Evolutionary conservation across 2,113 vertebrate genomes (phyloP), one percentile per base, ranked within the genome.

Genomic region (Psephotus haematonotus): DNA sequence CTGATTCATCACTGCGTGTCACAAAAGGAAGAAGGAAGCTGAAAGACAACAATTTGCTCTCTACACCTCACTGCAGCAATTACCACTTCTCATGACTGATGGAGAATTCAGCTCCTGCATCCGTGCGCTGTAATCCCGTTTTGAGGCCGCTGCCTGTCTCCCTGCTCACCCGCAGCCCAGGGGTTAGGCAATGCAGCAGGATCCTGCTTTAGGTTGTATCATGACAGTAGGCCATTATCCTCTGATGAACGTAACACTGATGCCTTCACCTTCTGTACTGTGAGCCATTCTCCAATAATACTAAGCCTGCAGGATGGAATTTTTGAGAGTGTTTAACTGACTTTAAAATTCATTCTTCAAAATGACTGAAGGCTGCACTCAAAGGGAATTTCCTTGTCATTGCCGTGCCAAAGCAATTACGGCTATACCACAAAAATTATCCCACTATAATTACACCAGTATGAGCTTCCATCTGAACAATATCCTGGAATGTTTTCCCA

Each of bases 151-250:
- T 17, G 1, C 11, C 19, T 17, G 1, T 14, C 14, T 27, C n/a
- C 31, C n/a, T 28, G 35, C 44, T 47, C 77, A 46, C 19, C 63
- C 75, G 7, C 41, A 91, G 57, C 52, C 57, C 65, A 15, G 27
- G 46, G 7, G 4, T 19, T 1, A 0, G 41, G 24, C 0, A 0
- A 3, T 17, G 31, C 43, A 17, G 43, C 39, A 47, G 37, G 29
- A 65, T 31, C 59, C n/a, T 46, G 44, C 49, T 87, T 27, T 25
- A 29, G 29, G 19, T 27, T 50, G 13, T 39, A 31, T 20, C 0
- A 0, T 13, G 33, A 3, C 37, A 63, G 16, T 4, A 39, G 13
- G 22, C 27, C 57, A 6, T n/a, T 22, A 25, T 12, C 60, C 23
- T 46, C 57, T 23, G 37, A 33, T 17, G 53, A 46, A 27, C 9